Evolutionary conservation across 2,113 vertebrate species (phyloP).

Genomic region (Myxocyprinus asiaticus): DNA sequence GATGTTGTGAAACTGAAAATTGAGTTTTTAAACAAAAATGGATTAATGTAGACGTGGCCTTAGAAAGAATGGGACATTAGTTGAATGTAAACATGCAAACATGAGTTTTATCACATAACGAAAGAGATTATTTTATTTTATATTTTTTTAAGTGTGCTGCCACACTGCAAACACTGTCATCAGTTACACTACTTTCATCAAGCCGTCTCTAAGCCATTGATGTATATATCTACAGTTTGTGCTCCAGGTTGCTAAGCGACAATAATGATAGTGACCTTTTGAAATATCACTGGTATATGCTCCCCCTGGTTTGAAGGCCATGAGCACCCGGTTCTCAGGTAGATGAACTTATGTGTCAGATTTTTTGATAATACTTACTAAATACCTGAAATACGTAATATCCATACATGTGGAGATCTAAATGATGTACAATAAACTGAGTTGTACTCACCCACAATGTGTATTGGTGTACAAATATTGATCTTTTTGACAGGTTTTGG

Average conservation of each 20-base stretch:
- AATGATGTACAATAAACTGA: neutral
- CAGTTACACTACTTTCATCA: conserved; percentile 14
- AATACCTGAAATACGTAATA: conserved; percentile 36
- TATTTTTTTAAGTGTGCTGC: neutral
- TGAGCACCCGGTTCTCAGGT: conserved; percentile 49
- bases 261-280: conserved; percentile 83
- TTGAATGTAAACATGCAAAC: neutral
- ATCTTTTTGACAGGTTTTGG: neutral
- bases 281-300: conserved; percentile 71
- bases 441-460: neutral
- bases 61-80: neutral
- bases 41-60: too few relatives aligned
- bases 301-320: conserved; percentile 60
- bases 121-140: neutral
- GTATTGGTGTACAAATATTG: neutral
- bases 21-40: too few relatives aligned
- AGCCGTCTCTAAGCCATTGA: conserved; percentile 23
- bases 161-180: neutral
- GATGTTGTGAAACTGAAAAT: too few relatives aligned
- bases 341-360: conserved; percentile 40
- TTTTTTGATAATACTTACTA: conserved; percentile 19
- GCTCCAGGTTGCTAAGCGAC: conserved; percentile 78
- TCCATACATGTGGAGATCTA: neutral
- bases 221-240: conserved; percentile 55
- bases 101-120: neutral